Evolutionary conservation across 2,888 invertebrate genomes (phyloP).

Genomic region (Sphinx pinastri): DNA sequence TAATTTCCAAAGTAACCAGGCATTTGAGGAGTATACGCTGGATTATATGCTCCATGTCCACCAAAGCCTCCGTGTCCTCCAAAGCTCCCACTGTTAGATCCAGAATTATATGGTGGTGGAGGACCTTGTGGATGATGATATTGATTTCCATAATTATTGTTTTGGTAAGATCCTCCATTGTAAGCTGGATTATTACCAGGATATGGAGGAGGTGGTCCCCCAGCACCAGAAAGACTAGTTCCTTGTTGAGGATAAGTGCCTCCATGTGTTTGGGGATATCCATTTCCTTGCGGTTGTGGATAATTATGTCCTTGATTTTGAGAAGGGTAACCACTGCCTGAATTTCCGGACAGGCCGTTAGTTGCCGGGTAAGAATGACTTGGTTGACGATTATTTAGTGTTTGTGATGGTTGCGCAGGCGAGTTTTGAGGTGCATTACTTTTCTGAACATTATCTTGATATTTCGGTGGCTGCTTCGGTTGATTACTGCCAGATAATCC

Average conservation of each 20-base stretch:
- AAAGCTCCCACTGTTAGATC: slow-evolving; percentile 48
- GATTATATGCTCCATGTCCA: slow-evolving; percentile 56
- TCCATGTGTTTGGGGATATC: slow-evolving; percentile 49
- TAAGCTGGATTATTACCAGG: slow-evolving; percentile 40
- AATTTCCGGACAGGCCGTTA: slow-evolving; percentile 65
- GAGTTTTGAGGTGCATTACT: slow-evolving; percentile 58
- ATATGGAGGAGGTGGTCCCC: slow-evolving; percentile 58
- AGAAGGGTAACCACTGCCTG: slow-evolving; percentile 49
- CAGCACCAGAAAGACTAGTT: slow-evolving; percentile 50
- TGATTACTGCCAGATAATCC: slow-evolving; percentile 63
- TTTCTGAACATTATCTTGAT: slow-evolving; percentile 68
- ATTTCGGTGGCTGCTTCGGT: slow-evolving; percentile 54
- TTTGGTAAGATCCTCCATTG: slow-evolving; percentile 44
- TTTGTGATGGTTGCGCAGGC: slow-evolving; percentile 49
- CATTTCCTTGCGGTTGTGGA: slow-evolving; percentile 37
- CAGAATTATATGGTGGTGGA: slow-evolving; percentile 64
- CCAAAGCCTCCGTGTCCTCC: slow-evolving; percentile 43
- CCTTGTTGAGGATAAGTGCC: slow-evolving; percentile 47
- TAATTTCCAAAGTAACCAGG: slow-evolving; percentile 76
- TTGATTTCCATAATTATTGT: slow-evolving; percentile 54
- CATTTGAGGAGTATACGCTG: slow-evolving; percentile 62
- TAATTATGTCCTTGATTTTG: slow-evolving; percentile 45
- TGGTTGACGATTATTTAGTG: slow-evolving; percentile 49
- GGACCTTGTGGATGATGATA: slow-evolving; percentile 66
- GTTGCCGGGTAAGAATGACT: slow-evolving; percentile 68